Evolutionary conservation across 2,113 vertebrate genomes (phyloP).

Genomic region (Ibidorhyncha struthersii): DNA sequence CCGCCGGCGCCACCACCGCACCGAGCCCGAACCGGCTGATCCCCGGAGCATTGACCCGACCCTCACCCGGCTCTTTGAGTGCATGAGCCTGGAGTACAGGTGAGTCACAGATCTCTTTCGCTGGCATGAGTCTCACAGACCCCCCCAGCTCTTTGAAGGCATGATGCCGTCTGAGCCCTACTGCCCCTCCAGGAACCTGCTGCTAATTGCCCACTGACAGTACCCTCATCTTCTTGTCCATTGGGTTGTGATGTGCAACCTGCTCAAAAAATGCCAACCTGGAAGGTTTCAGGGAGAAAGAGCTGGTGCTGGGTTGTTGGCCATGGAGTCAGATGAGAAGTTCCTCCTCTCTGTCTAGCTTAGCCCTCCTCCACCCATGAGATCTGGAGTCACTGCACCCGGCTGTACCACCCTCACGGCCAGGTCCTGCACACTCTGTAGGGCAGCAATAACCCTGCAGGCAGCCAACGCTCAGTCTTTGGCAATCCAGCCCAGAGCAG

Average conservation of each 20-base stretch:
- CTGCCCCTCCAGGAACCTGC: neutral
- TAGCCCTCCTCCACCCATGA: neutral
- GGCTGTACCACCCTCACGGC: neutral
- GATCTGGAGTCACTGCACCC: neutral
- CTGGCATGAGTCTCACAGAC: fast-evolving
- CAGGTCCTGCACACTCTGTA: neutral
- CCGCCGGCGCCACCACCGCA: conserved; percentile 73
- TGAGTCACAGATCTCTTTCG: conserved; percentile 54
- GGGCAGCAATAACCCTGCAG: neutral
- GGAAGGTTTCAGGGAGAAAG: neutral
- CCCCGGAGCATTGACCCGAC: conserved; percentile 93
- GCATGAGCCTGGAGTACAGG: conserved; percentile 99
- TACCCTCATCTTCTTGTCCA: neutral
- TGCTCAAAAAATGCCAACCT: neutral
- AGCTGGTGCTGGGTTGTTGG: neutral
- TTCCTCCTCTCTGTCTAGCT: neutral
- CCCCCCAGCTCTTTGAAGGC: neutral
- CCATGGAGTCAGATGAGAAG: neutral
- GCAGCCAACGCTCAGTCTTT: neutral
- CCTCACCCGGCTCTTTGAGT: conserved; percentile 94
- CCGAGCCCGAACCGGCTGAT: conserved; percentile 68
- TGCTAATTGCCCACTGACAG: neutral
- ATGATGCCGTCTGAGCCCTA: neutral
- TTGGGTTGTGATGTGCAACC: neutral
- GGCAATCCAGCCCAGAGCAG: neutral